A percentile compares a stretch with the other conserved stretches of the same genome.
Evolutionary conservation across 2,888 invertebrate species (phyloP).

Genomic region (Campopleginae sp.): DNA sequence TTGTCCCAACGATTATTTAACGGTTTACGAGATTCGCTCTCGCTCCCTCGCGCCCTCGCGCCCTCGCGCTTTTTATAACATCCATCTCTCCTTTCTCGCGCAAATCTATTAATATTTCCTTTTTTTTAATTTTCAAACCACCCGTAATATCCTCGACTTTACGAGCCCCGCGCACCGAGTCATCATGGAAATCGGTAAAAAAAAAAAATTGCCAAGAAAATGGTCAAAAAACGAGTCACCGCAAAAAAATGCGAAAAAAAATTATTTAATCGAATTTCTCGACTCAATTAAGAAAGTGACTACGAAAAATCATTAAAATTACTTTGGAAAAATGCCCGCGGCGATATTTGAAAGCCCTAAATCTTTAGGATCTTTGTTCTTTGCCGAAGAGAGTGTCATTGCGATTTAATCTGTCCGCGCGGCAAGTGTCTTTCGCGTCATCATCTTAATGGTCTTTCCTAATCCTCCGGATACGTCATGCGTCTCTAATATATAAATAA

Average conservation of each 20-base stretch:
- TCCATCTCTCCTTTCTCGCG: slow-evolving; percentile 31
- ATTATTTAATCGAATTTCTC: not conserved
- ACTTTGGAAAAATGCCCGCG: not conserved
- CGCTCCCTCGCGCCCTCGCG: slow-evolving; percentile 24
- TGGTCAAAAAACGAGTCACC: not conserved
- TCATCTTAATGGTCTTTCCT: slow-evolving; percentile 47
- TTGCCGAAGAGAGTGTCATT: not conserved
- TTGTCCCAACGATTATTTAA: slow-evolving; percentile 81
- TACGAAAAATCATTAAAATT: not conserved
- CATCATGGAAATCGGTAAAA: not conserved
- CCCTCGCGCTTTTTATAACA: slow-evolving; percentile 27
- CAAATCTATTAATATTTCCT: slow-evolving; percentile 10
- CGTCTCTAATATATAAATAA: slow-evolving; percentile 2
- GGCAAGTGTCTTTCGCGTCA: slow-evolving; percentile 21
- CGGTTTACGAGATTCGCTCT: slow-evolving; percentile 78
- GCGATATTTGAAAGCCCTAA: not conserved
- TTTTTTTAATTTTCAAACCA: not conserved
- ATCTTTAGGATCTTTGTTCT: not conserved
- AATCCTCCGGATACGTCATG: slow-evolving; percentile 59
- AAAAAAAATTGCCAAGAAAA: not conserved
- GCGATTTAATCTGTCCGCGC: slow-evolving; percentile 1
- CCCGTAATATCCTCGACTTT: slow-evolving; percentile 21
- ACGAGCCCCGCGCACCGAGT: not conserved
- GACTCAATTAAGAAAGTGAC: slow-evolving; percentile 1
- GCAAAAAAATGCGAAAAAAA: not conserved